These are phyloP conservation scores for Sebastes alutus DNA, from an alignment of 2,797 vertebrate species.

Conservation along the genomic window DNA sequence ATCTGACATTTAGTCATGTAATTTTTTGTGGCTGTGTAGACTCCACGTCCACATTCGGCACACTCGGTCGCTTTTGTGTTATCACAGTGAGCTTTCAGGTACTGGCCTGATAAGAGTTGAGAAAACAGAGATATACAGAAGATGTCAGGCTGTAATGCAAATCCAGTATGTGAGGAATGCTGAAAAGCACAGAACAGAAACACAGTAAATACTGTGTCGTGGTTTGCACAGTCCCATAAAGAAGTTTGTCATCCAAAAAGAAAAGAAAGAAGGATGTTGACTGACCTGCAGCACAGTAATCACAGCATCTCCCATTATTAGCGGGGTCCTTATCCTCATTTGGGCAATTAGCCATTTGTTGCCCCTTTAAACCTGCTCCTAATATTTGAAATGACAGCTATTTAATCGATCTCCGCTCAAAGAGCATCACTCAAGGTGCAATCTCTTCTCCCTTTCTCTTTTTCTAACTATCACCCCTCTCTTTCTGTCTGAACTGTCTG, in stretches of 20 bases:
- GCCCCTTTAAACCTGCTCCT: not conserved
- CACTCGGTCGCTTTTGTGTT: not conserved
- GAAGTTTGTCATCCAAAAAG: not conserved
- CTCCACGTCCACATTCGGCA: not conserved
- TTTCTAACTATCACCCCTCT: constrained; percentile 12
- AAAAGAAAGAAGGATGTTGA: not conserved
- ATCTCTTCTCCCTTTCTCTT: not conserved
- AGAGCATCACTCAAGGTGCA: not conserved
- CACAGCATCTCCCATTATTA: constrained; percentile 29
- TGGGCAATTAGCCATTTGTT: constrained; percentile 5
- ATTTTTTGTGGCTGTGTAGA: constrained; percentile 48
- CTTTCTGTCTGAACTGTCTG: constrained; percentile 17
- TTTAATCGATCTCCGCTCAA: not conserved
- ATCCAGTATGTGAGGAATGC: not conserved
- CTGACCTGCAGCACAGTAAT: constrained; percentile 68
- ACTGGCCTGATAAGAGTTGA: constrained; percentile 52
- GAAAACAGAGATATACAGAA: not conserved
- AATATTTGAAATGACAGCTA: not conserved
- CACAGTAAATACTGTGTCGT: not conserved
- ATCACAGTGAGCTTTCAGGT: constrained; percentile 14
- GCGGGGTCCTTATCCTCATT: accelerated
- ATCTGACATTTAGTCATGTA: accelerated
- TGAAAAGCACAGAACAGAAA: not conserved
- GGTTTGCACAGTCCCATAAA: not conserved
- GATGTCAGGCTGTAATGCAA: not conserved